phyloP scores from a whole-genome alignment of 2,797 vertebrate genomes.

The Typhlichthys subterraneus region DNA sequence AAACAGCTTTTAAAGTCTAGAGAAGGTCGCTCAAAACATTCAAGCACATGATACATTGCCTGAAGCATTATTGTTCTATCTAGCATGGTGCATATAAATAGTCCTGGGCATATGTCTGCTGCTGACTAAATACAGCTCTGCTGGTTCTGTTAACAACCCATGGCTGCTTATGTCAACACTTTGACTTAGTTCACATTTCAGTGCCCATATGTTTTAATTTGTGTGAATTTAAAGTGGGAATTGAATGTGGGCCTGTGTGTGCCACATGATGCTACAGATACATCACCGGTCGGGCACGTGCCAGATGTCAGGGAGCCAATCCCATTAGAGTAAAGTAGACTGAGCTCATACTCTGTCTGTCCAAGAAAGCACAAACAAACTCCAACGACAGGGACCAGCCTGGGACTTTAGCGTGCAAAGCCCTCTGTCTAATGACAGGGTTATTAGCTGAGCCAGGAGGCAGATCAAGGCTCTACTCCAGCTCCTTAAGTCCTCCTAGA shows the following conservation, averaged over 20 bases:
- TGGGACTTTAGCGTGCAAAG: constrained; percentile 47
- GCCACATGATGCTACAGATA: constrained; percentile 7
- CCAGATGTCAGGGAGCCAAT: constrained; percentile 65
- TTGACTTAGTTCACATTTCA: constrained; percentile 15
- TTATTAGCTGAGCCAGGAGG: constrained; percentile 64
- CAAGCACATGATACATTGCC: background rate
- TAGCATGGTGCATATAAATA: background rate
- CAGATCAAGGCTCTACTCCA: constrained; percentile 59
- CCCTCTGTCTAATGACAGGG: constrained; percentile 62
- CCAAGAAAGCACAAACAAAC: constrained; percentile 62
- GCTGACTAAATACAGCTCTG: constrained; percentile 3
- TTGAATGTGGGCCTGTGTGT: constrained; percentile 10
- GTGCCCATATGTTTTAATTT: background rate
- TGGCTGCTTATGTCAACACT: constrained; percentile 13
- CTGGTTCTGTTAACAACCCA: constrained; percentile 15
- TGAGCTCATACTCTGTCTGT: constrained; percentile 56
- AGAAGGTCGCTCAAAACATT: too few species aligned
- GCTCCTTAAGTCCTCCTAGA: constrained; percentile 58
- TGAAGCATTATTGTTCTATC: constrained; percentile 3
- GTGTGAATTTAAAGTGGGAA: constrained; percentile 22
- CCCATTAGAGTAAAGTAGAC: constrained; percentile 58
- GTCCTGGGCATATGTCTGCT: background rate
- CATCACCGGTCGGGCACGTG: constrained; percentile 30
- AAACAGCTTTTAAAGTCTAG: background rate
- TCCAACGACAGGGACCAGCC: constrained; percentile 52